Conservation (phyloP, 1,140 invertebrate species). For the Eriosoma lanigerum region DNA sequence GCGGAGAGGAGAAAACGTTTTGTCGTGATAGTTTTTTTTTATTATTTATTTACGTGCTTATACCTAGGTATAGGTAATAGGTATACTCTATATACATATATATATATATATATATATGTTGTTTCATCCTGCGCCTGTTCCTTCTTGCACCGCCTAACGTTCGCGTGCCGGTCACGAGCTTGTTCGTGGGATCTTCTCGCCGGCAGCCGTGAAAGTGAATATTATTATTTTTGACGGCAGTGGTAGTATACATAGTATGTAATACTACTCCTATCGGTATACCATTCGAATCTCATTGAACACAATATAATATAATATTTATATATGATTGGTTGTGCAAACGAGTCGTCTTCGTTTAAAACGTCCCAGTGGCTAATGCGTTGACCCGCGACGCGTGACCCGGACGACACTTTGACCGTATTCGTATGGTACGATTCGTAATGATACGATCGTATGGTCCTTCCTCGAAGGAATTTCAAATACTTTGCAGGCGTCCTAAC, state of each 20-base stretch:
- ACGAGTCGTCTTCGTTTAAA: no score
- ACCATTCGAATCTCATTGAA: slow-evolving; percentile 16
- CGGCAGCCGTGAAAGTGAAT: slow-evolving; percentile 50
- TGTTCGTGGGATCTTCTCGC: slow-evolving; percentile 43
- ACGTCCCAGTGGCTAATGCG: slow-evolving; percentile 12
- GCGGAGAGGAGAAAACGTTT: background rate
- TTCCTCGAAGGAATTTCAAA: background rate
- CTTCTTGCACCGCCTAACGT: no score
- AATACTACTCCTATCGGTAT: background rate
- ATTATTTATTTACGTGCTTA: no score
- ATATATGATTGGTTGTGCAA: no score
- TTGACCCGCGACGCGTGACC: background rate
- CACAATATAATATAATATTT: background rate
- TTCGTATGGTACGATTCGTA: background rate
- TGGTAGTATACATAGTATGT: no score
- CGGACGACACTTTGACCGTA: background rate
- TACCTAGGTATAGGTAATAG: no score
- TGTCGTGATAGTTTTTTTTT: no score
- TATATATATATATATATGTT: no score
- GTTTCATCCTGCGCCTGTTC: background rate
- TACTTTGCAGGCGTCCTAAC: background rate
- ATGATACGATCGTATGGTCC: background rate
- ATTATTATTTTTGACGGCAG: background rate
- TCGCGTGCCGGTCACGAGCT: slow-evolving; percentile 47
- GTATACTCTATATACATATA: no score